Base-by-base conservation (phyloP, 2,888 invertebrate genomes). In the Ennomos quercinarius region DNA sequence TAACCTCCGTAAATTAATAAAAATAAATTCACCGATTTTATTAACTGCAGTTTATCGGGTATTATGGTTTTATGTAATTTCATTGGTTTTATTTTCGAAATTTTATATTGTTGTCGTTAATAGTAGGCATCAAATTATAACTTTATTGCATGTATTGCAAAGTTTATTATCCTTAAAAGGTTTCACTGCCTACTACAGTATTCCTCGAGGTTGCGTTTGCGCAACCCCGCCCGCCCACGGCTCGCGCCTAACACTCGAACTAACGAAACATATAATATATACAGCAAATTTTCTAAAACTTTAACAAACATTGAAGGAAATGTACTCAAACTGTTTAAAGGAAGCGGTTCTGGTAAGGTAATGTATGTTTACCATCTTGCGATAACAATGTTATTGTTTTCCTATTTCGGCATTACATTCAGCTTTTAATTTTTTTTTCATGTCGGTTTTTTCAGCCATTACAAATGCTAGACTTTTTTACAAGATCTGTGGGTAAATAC, bases 171-270 rank as follows among this genome's bases (percentile, higher is more conserved):
- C 53, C 42, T 40, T 17, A 63, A 56, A 65, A 67, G 63, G 63
- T 73, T 72, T 64, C 63, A 63, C 63, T 70, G 66, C 37, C 65
- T 59, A 57, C 10, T 27, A 27, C 27, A 27, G 6, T 17, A 43
- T 63, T 67, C 76, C 70, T 76, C 76, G 77, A 64, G 66, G 59
- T 48, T 54, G 47, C 45, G 59, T 57, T 79, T 81, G 73, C 77
- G 72, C 72, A 74, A 83, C 67, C 68, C 63, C 74, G 70, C 71
- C 75, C 77, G 72, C 81, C 74, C 74, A 76, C 80, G 40, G 41
- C 40, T 27, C 38, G 45, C 40, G 35, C 50, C 47, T 42, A 37
- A 34, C 27, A 38, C 3, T 41, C 37, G 12, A 17, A 39, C 27
- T n/a, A n/a, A n/a, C 9, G 8, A 8, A 27, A n/a, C 10, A 34